Base-by-base conservation (phyloP, 53 echinoderm and acorn worm genomes). In the Luidia sarsii region DNA sequence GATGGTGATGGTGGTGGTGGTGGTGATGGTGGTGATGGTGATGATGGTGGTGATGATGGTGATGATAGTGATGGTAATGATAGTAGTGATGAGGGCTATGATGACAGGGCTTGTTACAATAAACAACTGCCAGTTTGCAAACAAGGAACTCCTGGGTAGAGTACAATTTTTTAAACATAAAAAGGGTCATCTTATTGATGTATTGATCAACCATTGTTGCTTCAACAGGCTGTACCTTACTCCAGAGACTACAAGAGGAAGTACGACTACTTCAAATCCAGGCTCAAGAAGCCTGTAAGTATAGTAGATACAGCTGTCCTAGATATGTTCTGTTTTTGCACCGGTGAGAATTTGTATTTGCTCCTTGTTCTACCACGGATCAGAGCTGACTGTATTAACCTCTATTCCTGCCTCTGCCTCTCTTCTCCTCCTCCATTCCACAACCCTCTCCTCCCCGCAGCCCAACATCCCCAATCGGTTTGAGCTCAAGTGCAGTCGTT, bases 191-290 rank as follows among this genome's bases (percentile, higher is more conserved):
- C 46, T 14, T 14, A 45, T 9, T 9, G 14, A 9, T 45, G 14
- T 9, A 7, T 9, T 45, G 35, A 22, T 20, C 43, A 32, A 23
- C 43, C 10, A 13, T 10, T 45, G 46, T 45, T 45, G 14, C 46
- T 45, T 14, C 46, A 9, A 16, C 41, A 95, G 95, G 92, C 95
- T 63, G 92, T 95, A 57, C 95, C 95, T 53, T 95, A 95, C 61
- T 95, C 95, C 9, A 92, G 95, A 70, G 95, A 95, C 75, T 95
- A 92, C 85, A 95, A 95, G 85, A 85, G 90, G 68, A 95, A 95
- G 52, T 95, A 95, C 80, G 95, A 95, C 39, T 90, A 74, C 72
- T 85, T 95, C 46, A 95, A 87, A 57, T 79, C 75, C 16, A 90
- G 88, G 52, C 90, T 95, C 38, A 92, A 85, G 70, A 92, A 90